A percentile compares a stretch with the other conserved stretches of the same genome.
Evolutionary conservation across 2,797 vertebrate species (phyloP).

Genomic region (Pseudopleuronectes americanus): DNA sequence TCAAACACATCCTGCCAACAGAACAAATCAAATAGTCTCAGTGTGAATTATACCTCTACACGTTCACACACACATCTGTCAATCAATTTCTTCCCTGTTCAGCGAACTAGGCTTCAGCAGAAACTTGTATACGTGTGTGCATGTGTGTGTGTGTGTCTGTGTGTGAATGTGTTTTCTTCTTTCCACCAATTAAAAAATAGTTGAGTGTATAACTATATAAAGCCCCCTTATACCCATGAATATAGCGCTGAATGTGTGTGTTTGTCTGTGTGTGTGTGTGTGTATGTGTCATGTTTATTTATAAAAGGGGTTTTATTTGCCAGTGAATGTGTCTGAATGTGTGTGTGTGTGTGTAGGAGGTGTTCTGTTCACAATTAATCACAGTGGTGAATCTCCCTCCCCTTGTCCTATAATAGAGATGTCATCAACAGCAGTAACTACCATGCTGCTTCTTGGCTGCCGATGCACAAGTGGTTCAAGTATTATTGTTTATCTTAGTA

Average conservation of each 20-base stretch:
- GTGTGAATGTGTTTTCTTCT: conserved; percentile 10
- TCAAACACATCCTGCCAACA: conserved; percentile 44
- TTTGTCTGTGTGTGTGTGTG: conserved; percentile 8
- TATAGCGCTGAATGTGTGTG: conserved; percentile 18
- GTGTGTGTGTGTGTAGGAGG: conserved; percentile 43
- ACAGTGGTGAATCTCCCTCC: conserved; percentile 51
- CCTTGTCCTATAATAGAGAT: conserved; percentile 53
- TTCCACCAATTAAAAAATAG: conserved; percentile 61
- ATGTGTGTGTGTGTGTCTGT: background rate
- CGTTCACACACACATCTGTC: conserved; percentile 44
- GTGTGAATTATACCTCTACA: conserved; percentile 56
- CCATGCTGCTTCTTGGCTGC: conserved; percentile 22
- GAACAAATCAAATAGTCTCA: conserved; percentile 64
- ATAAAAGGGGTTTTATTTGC: conserved; percentile 25
- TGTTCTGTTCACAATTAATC: conserved; percentile 64
- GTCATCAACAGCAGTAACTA: conserved; percentile 50
- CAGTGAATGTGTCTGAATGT: background rate
- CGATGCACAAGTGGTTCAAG: conserved; percentile 12
- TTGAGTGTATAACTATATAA: conserved; percentile 54
- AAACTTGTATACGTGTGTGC: background rate
- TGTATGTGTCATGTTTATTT: conserved; percentile 25
- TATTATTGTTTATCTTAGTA: conserved; percentile 35
- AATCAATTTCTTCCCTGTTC: conserved; percentile 54
- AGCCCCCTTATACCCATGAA: conserved; percentile 52
- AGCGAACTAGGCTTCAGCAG: conserved; percentile 15